phyloP scores from a whole-genome alignment of 2,113 vertebrate species.

The Poeciliopsis prolifica region DNA sequence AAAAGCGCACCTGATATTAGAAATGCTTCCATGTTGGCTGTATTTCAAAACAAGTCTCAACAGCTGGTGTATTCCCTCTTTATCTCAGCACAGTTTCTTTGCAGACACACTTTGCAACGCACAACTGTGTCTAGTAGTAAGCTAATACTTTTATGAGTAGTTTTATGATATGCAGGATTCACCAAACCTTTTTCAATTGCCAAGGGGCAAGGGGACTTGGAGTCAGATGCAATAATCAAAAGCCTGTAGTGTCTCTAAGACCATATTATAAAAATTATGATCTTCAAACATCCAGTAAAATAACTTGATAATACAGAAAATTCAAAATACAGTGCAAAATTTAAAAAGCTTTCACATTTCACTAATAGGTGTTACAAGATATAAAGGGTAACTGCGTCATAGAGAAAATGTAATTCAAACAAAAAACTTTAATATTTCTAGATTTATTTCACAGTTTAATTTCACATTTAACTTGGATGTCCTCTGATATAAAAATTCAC shows the following conservation, averaged over 20 bases:
- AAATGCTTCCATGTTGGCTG: constrained; percentile 46
- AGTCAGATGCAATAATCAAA: constrained; percentile 26
- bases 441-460: no score
- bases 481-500: no score
- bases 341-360: background rate
- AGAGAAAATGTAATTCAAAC: no score
- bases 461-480: no score
- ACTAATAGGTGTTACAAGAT: background rate
- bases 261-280: background rate
- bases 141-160: constrained; percentile 32
- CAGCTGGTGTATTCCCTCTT: constrained; percentile 34
- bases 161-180: constrained; percentile 35
- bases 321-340: background rate
- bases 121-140: constrained; percentile 28
- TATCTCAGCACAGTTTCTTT: constrained; percentile 25
- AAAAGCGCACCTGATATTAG: constrained; percentile 44
- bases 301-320: background rate
- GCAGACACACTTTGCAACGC: constrained; percentile 27
- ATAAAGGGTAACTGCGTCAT: background rate
- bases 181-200: constrained; percentile 36
- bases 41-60: constrained; percentile 47
- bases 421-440: no score
- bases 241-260: background rate
- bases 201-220: constrained; percentile 30
- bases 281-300: background rate